phyloP scores from a whole-genome alignment of 2,888 invertebrate species.

The Spicauda simplicius region DNA sequence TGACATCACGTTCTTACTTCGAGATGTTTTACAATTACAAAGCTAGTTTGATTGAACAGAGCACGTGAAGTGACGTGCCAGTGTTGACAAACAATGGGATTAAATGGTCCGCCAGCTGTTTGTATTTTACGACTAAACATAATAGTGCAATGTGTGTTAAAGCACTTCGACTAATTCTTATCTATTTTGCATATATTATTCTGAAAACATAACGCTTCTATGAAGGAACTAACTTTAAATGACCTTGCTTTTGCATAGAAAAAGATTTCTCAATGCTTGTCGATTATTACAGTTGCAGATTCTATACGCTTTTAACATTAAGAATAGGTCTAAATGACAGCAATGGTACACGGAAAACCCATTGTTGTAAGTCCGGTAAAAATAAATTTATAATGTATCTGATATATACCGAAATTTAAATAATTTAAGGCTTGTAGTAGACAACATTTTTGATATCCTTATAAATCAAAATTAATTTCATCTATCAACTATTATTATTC shows the following conservation, averaged over 20 bases:
- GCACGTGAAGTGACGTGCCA: constrained; percentile 68
- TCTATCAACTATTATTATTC: no score
- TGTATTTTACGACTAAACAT: constrained; percentile 35
- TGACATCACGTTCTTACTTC: no score
- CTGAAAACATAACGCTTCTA: constrained; percentile 17
- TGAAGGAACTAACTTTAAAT: neutral
- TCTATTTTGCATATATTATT: constrained; percentile 22
- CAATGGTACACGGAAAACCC: no score
- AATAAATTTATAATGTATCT: no score
- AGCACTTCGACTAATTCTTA: constrained; percentile 23
- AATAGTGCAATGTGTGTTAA: constrained; percentile 12
- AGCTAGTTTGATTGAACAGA: constrained; percentile 50
- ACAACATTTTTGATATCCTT: no score
- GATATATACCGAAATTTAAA: no score
- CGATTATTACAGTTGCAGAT: constrained; percentile 4
- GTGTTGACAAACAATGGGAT: constrained; percentile 64
- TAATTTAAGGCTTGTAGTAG: no score
- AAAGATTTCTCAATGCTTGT: constrained; percentile 19
- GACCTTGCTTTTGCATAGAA: constrained; percentile 11
- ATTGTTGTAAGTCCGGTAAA: no score
- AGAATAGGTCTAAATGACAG: neutral
- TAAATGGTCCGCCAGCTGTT: constrained; percentile 46
- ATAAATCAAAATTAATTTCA: no score
- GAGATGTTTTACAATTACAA: neutral
- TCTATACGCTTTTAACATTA: constrained; percentile 18